phyloP scores from a whole-genome alignment of 1,140 invertebrate genomes.

The Druon quercuslanigerum region DNA sequence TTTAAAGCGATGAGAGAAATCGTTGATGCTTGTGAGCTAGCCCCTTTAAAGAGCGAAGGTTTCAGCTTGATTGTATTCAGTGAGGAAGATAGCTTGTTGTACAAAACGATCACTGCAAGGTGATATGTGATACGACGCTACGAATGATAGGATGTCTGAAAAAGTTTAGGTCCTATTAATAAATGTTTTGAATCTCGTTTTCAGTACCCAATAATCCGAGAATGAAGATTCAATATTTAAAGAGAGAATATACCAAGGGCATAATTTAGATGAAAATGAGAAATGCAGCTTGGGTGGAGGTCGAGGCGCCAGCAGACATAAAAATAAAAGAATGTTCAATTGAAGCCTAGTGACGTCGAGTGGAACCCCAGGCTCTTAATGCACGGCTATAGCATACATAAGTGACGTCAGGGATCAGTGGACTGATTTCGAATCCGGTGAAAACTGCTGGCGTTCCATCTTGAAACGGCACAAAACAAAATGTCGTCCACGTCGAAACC shows the following conservation, averaged over 20 bases:
- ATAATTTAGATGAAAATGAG: neutral
- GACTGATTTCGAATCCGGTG: conserved; percentile 48
- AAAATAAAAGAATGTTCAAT: conserved; percentile 2
- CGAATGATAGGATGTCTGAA: no score
- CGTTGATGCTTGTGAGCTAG: neutral
- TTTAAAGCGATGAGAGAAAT: neutral
- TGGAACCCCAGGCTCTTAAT: conserved; percentile 23
- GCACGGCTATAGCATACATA: neutral
- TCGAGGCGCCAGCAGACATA: neutral
- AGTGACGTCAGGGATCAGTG: conserved; percentile 42
- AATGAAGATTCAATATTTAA: no score
- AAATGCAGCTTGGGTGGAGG: neutral
- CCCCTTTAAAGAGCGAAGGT: conserved; percentile 9
- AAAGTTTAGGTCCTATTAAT: no score
- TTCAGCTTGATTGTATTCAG: no score
- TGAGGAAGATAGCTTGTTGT: no score
- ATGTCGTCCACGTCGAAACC: conserved; percentile 68
- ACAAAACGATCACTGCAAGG: neutral
- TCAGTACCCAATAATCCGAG: no score
- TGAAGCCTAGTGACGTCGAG: conserved; percentile 21
- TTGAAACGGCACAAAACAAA: conserved; percentile 67
- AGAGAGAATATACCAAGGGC: no score
- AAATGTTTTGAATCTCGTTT: no score
- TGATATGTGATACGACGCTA: conserved; percentile 1
- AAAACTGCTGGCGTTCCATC: conserved; percentile 60